Evolutionary conservation across 1,140 invertebrate species (phyloP).

Genomic region (Lutraria rhynchaena): DNA sequence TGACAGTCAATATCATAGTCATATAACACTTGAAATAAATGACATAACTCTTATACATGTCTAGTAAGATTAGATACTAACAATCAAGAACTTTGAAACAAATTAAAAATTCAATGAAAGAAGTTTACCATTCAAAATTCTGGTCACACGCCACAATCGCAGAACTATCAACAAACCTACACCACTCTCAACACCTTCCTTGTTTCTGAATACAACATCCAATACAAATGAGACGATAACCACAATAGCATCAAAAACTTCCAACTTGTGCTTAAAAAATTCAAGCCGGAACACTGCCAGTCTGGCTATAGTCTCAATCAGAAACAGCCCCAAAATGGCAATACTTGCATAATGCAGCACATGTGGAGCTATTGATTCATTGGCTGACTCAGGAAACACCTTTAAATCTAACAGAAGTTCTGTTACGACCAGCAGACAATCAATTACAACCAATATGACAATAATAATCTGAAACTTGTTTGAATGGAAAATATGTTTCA

Average conservation of each 20-base stretch:
- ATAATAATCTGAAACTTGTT: slow-evolving; percentile 80
- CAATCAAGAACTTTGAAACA: too few species aligned
- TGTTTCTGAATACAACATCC: slow-evolving; percentile 76
- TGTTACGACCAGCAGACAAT: slow-evolving; percentile 78
- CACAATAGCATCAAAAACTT: slow-evolving; percentile 81
- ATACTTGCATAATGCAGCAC: slow-evolving; percentile 79
- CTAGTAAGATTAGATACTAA: too few species aligned
- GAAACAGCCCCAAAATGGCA: slow-evolving; percentile 77
- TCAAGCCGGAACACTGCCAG: slow-evolving; percentile 77
- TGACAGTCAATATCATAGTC: too few species aligned
- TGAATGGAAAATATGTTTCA: slow-evolving; percentile 74
- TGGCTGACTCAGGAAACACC: slow-evolving; percentile 62
- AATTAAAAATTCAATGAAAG: too few species aligned
- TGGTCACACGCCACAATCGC: slow-evolving; percentile 79
- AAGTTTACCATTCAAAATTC: slow-evolving; percentile 80
- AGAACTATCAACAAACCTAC: slow-evolving; percentile 79
- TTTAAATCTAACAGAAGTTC: slow-evolving; percentile 80
- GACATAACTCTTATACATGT: too few species aligned
- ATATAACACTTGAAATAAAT: too few species aligned
- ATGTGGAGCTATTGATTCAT: slow-evolving; percentile 59
- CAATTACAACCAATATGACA: slow-evolving; percentile 79
- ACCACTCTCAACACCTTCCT: slow-evolving; percentile 69
- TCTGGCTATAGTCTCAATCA: slow-evolving; percentile 78
- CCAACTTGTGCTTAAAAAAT: slow-evolving; percentile 81
- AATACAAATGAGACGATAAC: slow-evolving; percentile 80